Conservation (phyloP, 2,888 invertebrate genomes). For the Callosobruchus maculatus region DNA sequence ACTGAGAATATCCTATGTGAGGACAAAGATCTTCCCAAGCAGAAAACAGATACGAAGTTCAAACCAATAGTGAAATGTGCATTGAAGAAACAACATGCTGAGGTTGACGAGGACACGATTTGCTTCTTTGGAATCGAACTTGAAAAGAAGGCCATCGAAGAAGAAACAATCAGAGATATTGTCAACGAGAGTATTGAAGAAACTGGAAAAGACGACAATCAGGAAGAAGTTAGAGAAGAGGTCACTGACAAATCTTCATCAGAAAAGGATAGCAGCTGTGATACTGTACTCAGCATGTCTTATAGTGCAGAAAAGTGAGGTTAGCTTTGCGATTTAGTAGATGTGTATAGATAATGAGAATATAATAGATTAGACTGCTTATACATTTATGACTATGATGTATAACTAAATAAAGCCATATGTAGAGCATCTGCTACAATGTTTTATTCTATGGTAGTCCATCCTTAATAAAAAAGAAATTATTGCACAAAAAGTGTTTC, state of each 20-base stretch:
- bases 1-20: conserved; percentile 54
- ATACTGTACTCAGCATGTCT: conserved; percentile 27
- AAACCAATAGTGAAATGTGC: conserved; percentile 33
- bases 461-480: too few species aligned
- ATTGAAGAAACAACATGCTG: conserved; percentile 34
- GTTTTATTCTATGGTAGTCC: too few species aligned
- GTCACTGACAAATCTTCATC: conserved; percentile 30
- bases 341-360: too few species aligned
- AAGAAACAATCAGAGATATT: conserved; percentile 18
- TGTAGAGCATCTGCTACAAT: too few species aligned
- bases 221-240: conserved; percentile 11
- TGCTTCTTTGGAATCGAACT: conserved; percentile 31
- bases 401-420: too few species aligned
- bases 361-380: too few species aligned
- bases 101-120: conserved; percentile 37
- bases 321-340: too few species aligned
- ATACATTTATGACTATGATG: too few species aligned
- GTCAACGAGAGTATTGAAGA: conserved; percentile 15
- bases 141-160: conserved; percentile 19
- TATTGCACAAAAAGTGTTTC: too few species aligned
- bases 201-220: conserved; percentile 3
- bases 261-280: conserved; percentile 29
- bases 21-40: neutral
- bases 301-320: neutral
- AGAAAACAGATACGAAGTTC: conserved; percentile 10